Evolutionary conservation across 1,140 invertebrate species (phyloP).

Genomic region (Aphidius ervi): DNA sequence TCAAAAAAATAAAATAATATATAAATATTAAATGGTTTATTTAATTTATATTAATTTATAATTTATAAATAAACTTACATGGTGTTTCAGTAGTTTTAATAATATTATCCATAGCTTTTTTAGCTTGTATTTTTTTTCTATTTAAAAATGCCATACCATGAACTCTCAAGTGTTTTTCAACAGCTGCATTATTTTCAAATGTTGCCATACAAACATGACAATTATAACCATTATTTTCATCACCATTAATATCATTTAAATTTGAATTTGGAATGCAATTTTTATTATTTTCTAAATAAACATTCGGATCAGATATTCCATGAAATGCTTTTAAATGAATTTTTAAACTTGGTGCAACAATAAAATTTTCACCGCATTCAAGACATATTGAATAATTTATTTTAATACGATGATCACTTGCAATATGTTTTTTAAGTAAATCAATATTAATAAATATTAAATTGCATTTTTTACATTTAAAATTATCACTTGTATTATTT

Average conservation of each 20-base stretch:
- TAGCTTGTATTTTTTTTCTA: constrained; percentile 42
- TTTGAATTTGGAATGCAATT: constrained; percentile 52
- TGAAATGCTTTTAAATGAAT: constrained; percentile 64
- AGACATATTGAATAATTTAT: constrained; percentile 60
- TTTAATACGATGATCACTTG: constrained; percentile 54
- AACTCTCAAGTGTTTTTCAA: constrained; percentile 61
- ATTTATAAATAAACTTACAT: neutral
- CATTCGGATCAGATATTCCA: constrained; percentile 54
- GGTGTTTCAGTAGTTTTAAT: constrained; percentile 26
- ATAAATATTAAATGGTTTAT: no score
- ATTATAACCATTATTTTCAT: constrained; percentile 55
- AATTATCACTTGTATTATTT: constrained; percentile 44
- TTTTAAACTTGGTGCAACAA: constrained; percentile 60
- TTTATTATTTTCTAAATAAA: constrained; percentile 57
- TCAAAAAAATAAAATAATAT: no score
- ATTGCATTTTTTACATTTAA: constrained; percentile 56
- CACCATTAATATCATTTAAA: constrained; percentile 42
- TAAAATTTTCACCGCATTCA: constrained; percentile 66
- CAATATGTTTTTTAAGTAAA: constrained; percentile 55
- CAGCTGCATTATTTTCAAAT: constrained; percentile 53
- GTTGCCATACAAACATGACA: constrained; percentile 62
- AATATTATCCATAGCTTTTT: constrained; percentile 35
- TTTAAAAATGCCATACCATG: constrained; percentile 67
- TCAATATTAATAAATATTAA: constrained; percentile 42
- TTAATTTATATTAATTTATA: no score